Evolutionary conservation across 2,888 invertebrate genomes (phyloP).

Genomic region (Polyommatus icarus): DNA sequence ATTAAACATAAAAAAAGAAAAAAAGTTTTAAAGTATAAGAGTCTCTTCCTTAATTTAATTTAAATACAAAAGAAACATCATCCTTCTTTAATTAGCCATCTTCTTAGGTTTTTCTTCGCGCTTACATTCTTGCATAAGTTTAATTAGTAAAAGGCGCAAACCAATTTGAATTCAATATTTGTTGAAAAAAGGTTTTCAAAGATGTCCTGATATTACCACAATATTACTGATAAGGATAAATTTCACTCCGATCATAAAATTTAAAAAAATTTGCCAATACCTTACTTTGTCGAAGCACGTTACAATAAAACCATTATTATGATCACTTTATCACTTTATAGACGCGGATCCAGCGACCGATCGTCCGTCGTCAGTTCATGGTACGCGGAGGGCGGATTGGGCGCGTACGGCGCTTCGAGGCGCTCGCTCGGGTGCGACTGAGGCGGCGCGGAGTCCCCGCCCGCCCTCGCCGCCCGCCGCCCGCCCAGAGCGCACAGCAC

Average conservation of each 20-base stretch:
- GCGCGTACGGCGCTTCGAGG: conserved; percentile 37
- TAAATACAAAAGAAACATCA: not conserved
- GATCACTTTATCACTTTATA: conserved; percentile 35
- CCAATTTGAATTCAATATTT: not conserved
- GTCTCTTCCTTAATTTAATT: not conserved
- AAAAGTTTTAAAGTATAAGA: not conserved
- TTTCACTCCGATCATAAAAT: conserved; percentile 2
- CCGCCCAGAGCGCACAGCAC: conserved; percentile 34
- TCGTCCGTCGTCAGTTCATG: conserved; percentile 37
- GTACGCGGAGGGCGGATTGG: conserved; percentile 34
- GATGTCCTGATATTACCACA: not conserved
- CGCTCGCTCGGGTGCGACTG: conserved; percentile 39
- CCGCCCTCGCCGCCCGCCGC: conserved; percentile 32
- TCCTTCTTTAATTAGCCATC: not conserved
- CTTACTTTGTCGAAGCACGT: conserved; percentile 28
- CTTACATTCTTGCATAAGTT: not conserved
- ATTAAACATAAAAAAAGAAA: not conserved
- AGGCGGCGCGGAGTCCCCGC: conserved; percentile 35
- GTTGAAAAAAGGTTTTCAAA: not conserved
- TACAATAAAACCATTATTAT: conserved; percentile 36
- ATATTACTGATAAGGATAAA: not conserved
- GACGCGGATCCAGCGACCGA: conserved; percentile 22
- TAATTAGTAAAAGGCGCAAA: not conserved
- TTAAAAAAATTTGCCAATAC: conserved; percentile 22
- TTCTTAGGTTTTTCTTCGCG: not conserved